phyloP scores from a whole-genome alignment of 2,113 vertebrate species.

The Menura novaehollandiae region DNA sequence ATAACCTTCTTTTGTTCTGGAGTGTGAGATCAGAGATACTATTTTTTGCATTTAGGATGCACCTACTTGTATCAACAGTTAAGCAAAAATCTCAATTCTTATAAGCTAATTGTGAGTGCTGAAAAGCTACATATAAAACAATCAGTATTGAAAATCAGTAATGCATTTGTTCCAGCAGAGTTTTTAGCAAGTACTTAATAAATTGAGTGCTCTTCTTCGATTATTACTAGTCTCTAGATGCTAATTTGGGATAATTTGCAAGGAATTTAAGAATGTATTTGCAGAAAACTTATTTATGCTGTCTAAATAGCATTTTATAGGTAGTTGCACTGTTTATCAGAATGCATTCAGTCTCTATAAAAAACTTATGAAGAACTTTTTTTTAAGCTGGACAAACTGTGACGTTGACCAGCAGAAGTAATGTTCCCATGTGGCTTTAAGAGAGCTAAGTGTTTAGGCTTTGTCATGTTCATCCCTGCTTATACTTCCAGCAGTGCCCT shows the following conservation, averaged over 20 bases:
- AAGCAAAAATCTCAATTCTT: background rate
- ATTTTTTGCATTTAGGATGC: background rate
- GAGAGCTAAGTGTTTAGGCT: background rate
- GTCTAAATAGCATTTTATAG: slow-evolving; percentile 47
- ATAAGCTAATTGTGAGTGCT: slow-evolving; percentile 3
- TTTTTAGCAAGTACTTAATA: slow-evolving; percentile 60
- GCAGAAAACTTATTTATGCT: slow-evolving; percentile 30
- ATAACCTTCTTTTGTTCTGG: background rate
- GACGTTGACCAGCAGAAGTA: background rate
- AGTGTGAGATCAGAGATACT: background rate
- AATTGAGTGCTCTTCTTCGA: slow-evolving; percentile 29
- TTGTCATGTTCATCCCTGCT: background rate
- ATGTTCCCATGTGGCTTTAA: background rate
- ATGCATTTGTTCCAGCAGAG: slow-evolving; percentile 42
- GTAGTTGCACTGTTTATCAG: background rate
- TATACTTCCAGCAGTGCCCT: background rate
- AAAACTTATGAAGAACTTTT: background rate
- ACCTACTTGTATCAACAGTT: background rate
- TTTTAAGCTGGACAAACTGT: background rate
- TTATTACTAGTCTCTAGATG: slow-evolving; percentile 41
- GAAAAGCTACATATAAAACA: slow-evolving; percentile 43
- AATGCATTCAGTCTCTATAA: background rate
- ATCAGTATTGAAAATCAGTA: slow-evolving; percentile 42
- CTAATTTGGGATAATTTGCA: slow-evolving; percentile 57
- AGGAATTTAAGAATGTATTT: slow-evolving; percentile 47